Base-by-base conservation (phyloP, 2,113 vertebrate genomes). In the Grammomys surdaster region DNA sequence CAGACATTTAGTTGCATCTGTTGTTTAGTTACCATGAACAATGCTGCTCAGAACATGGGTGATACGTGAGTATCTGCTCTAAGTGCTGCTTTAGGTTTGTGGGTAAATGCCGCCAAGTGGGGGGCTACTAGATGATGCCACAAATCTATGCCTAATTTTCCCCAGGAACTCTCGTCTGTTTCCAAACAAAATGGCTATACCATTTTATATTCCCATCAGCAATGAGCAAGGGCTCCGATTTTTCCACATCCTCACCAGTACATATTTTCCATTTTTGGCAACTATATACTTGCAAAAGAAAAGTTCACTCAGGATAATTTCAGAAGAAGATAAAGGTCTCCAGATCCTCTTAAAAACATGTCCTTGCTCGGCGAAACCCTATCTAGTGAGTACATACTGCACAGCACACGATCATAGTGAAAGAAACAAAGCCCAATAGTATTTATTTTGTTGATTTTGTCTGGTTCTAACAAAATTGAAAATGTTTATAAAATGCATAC, bases 361-460 rank as follows among this genome's bases (percentile, higher is more conserved):
- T 65, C 19, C 73, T 88, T 60, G 56, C 9, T 90, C 86, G 73
- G 0, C 54, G 63, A 78, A 88, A 90, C 77, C 22, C 36, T 81
- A 26, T 10, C 46, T 36, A 65, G 1, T 63, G 43, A 65, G 60
- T 22, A 17, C 17, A 40, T 78, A 28, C n/a, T 48, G 7, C 82
- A 22, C 43, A 58, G 58, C 16, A 72, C 65, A 6, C 56, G 11
- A 9, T 48, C 36, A 1, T 70, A 85, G 24, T 80, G 60, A 92
- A 80, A 93, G 70, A 94, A 91, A 69, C 33, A 78, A 89, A 72
- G 72, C 63, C 63, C 90, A 72, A 7, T 60, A 88, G 51, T 81
- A 73, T 91, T 78, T 26, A 77, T 87, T 88, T 43, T 22, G 11
- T 36, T 89, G 24, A 58, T 89, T 70, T 70, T 12, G 16, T 75